Percentiles rank a stretch among this genome's conserved stretches.
phyloP scores from a whole-genome alignment of 2,797 vertebrate species.

The Spheniscus humboldti region DNA sequence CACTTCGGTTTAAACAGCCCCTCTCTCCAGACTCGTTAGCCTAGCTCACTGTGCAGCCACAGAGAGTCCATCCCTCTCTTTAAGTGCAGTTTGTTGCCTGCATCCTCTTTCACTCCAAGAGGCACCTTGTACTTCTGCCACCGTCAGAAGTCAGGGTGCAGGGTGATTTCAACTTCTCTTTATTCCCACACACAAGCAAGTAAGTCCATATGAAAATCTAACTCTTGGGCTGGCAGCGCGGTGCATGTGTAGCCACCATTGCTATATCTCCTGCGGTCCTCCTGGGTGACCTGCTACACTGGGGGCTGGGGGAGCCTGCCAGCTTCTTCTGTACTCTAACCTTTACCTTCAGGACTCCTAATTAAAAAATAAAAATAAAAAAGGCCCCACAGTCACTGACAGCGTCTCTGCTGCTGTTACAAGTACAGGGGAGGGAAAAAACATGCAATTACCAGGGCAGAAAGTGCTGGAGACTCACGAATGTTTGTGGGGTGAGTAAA shows the following conservation, averaged over 20 bases:
- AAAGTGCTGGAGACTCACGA: background rate
- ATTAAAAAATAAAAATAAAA: background rate
- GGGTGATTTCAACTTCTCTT: background rate
- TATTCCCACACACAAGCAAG: background rate
- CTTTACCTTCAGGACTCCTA: background rate
- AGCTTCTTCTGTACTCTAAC: background rate
- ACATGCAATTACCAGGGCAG: background rate
- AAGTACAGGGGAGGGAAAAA: background rate
- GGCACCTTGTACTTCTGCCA: background rate
- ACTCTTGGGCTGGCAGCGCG: fast-evolving
- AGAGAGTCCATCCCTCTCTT: background rate
- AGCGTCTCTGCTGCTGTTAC: background rate
- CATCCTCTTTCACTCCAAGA: background rate
- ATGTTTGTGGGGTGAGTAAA: background rate
- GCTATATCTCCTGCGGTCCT: background rate
- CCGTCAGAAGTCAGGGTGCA: background rate
- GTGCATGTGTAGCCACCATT: background rate
- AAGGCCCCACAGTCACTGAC: background rate
- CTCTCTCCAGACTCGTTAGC: background rate
- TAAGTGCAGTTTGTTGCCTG: background rate
- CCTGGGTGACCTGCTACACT: background rate
- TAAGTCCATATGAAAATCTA: background rate
- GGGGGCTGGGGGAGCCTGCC: background rate
- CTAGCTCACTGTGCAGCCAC: background rate
- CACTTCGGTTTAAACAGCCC: background rate